These are phyloP conservation scores for Diplolepis rosae DNA, from an alignment of 2,888 invertebrate genomes.

Conservation along the genomic window DNA sequence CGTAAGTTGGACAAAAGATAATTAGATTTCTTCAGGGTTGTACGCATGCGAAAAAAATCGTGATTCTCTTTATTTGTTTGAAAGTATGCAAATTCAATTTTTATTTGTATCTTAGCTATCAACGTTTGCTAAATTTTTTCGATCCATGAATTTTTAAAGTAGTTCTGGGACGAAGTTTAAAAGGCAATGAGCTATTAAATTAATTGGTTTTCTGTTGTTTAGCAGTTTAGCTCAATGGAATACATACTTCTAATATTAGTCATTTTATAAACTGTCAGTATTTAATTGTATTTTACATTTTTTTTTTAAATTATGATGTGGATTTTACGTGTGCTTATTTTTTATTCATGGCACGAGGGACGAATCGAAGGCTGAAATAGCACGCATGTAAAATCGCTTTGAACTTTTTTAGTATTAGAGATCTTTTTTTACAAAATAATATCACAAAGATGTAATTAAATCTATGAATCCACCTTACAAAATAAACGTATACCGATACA, in stretches of 20 bases:
- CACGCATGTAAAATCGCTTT: constrained; percentile 11
- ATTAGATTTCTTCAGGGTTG: constrained; percentile 35
- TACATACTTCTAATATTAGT: neutral
- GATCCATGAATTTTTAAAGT: too few relatives aligned
- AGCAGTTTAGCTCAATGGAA: neutral
- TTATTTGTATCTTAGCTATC: too few relatives aligned
- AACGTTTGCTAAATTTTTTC: too few relatives aligned
- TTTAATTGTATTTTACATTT: too few relatives aligned
- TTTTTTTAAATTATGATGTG: neutral
- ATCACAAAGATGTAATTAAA: constrained; percentile 8
- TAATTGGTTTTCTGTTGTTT: neutral
- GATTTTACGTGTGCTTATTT: neutral
- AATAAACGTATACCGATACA: neutral
- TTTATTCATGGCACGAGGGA: neutral
- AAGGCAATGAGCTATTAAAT: too few relatives aligned
- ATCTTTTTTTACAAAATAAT: too few relatives aligned
- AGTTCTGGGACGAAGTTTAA: too few relatives aligned
- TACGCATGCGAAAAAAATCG: constrained; percentile 34
- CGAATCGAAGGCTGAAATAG: constrained; percentile 30
- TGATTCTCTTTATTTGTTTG: constrained; percentile 12
- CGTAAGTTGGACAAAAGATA: constrained; percentile 23
- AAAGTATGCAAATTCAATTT: neutral
- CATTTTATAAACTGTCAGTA: neutral
- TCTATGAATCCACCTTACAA: neutral
- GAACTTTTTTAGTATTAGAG: constrained; percentile 25